Evolutionary conservation across 2,888 invertebrate genomes (phyloP).

Genomic region (Drosophila lacicola): DNA sequence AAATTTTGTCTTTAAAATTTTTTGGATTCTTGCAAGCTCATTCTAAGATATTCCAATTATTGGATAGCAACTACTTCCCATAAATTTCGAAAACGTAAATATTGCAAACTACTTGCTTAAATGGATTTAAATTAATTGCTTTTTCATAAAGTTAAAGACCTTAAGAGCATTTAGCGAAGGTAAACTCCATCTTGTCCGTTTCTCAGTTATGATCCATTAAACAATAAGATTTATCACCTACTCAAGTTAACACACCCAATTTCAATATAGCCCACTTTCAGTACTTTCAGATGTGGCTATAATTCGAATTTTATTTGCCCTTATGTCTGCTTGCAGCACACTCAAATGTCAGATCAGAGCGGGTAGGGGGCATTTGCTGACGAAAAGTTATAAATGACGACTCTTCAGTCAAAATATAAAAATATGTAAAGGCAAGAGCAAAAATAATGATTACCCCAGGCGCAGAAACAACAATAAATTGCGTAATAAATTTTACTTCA

Average conservation of each 20-base stretch:
- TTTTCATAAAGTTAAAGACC: too few relatives aligned
- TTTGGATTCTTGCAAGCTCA: too few relatives aligned
- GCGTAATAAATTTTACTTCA: slow-evolving; percentile 59
- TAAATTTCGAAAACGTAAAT: too few relatives aligned
- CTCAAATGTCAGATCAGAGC: neutral
- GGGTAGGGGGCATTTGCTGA: neutral
- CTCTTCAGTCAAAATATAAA: slow-evolving; percentile 24
- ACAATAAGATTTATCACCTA: slow-evolving; percentile 29
- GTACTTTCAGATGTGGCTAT: slow-evolving; percentile 1
- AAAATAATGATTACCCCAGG: slow-evolving; percentile 23
- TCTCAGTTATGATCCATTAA: neutral
- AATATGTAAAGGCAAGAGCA: slow-evolving; percentile 2
- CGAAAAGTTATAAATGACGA: slow-evolving; percentile 24
- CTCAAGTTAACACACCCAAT: slow-evolving; percentile 33
- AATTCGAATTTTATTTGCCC: slow-evolving; percentile 20
- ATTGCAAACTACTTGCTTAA: too few relatives aligned
- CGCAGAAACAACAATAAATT: slow-evolving; percentile 46
- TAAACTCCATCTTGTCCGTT: neutral
- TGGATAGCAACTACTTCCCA: too few relatives aligned
- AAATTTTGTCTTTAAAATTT: too few relatives aligned
- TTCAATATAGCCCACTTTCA: slow-evolving; percentile 16
- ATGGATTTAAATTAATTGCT: too few relatives aligned
- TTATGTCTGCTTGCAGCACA: slow-evolving; percentile 12
- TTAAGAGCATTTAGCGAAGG: neutral
- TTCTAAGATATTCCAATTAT: too few relatives aligned